Percentiles rank a stretch among this genome's conserved stretches.
These are phyloP conservation scores for Ornithoptera priamus DNA, from an alignment of 2,888 invertebrate genomes.

Conservation along the genomic window DNA sequence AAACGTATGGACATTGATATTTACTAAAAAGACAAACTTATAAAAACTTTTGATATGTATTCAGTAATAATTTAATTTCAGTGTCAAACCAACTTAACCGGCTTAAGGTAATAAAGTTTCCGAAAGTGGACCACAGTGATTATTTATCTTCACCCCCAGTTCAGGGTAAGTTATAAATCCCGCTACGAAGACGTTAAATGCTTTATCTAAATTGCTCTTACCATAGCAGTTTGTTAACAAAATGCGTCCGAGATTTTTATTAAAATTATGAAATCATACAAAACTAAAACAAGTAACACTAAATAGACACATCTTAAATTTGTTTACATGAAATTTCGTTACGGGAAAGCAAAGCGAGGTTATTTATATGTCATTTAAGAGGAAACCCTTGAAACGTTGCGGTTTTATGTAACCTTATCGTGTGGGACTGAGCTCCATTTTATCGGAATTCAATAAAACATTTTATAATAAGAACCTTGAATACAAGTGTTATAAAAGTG, in stretches of 20 bases:
- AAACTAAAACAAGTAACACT: not conserved
- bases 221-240: slow-evolving; percentile 14
- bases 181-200: slow-evolving; percentile 13
- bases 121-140: slow-evolving; percentile 1
- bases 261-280: not conserved
- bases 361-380: not conserved
- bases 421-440: not conserved
- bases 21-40: too few relatives aligned
- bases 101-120: slow-evolving; percentile 1
- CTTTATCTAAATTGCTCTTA: slow-evolving; percentile 20
- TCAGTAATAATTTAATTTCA: too few relatives aligned
- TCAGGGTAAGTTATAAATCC: slow-evolving; percentile 18
- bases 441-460: slow-evolving; percentile 3
- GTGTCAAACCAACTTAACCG: too few relatives aligned
- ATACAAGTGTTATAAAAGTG: not conserved
- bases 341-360: not conserved
- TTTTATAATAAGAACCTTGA: not conserved
- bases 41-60: too few relatives aligned
- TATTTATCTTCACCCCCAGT: slow-evolving; percentile 1
- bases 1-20: too few relatives aligned
- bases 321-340: not conserved
- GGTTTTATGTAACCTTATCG: slow-evolving; percentile 3
- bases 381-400: not conserved
- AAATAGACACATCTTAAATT: not conserved
- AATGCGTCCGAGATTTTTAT: not conserved